These are phyloP conservation scores for Drosophila yooni DNA, from an alignment of 2,888 invertebrate genomes.

Conservation along the genomic window DNA sequence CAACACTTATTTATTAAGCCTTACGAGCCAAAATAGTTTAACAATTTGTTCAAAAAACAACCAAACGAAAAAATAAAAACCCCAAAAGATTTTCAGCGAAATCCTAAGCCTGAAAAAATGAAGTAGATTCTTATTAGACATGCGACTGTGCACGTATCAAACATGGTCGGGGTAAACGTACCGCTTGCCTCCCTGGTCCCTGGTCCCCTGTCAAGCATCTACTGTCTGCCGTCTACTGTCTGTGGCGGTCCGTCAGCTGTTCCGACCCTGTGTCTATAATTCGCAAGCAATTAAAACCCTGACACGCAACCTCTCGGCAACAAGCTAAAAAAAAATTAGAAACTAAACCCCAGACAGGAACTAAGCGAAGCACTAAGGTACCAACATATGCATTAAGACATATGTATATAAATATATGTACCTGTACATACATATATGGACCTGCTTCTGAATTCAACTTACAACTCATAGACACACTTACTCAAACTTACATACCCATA, in stretches of 20 bases:
- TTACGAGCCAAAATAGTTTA: slow-evolving; percentile 24
- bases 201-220: not conserved
- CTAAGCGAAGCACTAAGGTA: slow-evolving; percentile 45
- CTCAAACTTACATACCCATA: slow-evolving; percentile 8
- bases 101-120: slow-evolving; percentile 26
- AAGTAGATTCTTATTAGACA: slow-evolving; percentile 57
- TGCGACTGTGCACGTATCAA: slow-evolving; percentile 59
- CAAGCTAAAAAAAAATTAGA: slow-evolving; percentile 52
- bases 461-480: slow-evolving; percentile 30
- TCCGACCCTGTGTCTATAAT: slow-evolving; percentile 60
- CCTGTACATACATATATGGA: slow-evolving; percentile 17
- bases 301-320: slow-evolving; percentile 66
- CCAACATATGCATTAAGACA: not conserved
- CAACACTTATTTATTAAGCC: slow-evolving; percentile 33
- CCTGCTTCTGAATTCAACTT: slow-evolving; percentile 30
- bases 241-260: not conserved
- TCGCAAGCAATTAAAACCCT: slow-evolving; percentile 73
- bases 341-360: slow-evolving; percentile 63
- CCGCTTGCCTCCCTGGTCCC: slow-evolving; percentile 13
- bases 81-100: slow-evolving; percentile 43
- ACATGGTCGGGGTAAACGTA: slow-evolving; percentile 33
- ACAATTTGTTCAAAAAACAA: slow-evolving; percentile 24
- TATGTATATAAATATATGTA: slow-evolving; percentile 18
- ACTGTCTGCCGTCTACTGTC: not conserved
- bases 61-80: slow-evolving; percentile 3